Conservation (phyloP, 23 tunicate species). For the Diplosoma virens region DNA sequence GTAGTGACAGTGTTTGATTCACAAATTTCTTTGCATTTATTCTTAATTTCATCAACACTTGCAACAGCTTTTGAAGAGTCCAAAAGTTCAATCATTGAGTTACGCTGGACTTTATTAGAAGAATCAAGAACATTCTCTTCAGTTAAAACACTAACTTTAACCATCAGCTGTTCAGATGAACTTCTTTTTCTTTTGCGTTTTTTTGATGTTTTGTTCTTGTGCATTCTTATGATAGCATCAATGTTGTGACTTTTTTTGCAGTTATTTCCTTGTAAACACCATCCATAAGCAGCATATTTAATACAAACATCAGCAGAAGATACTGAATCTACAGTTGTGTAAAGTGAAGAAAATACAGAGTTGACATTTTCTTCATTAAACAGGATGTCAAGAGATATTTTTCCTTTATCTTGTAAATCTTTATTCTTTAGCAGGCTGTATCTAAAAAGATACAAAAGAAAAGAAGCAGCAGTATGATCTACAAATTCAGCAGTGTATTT, state of each 20-base stretch:
- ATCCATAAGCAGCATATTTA: slow-evolving; percentile 62
- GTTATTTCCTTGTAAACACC: slow-evolving; percentile 29
- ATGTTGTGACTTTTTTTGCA: slow-evolving; percentile 64
- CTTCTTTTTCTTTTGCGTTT: slow-evolving; percentile 23
- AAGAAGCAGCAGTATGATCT: slow-evolving; percentile 58
- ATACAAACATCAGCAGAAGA: slow-evolving; percentile 22
- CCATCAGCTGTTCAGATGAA: neutral
- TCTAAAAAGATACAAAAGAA: slow-evolving; percentile 40
- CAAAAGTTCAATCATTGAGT: too few species aligned
- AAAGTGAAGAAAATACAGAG: neutral
- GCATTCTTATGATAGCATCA: slow-evolving; percentile 36
- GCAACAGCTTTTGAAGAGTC: too few species aligned
- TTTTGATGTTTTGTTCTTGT: slow-evolving; percentile 16
- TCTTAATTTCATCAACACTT: too few species aligned
- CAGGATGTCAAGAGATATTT: neutral
- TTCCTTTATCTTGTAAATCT: neutral
- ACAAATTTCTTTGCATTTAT: too few species aligned
- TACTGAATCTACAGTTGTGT: neutral
- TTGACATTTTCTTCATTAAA: neutral
- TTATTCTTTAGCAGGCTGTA: slow-evolving; percentile 19
- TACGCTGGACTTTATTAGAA: too few species aligned
- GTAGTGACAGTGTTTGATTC: too few species aligned
- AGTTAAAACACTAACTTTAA: neutral
- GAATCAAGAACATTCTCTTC: too few species aligned
- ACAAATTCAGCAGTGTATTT: slow-evolving; percentile 60